Percentiles rank a stretch among this genome's conserved stretches.
Evolutionary conservation across 2,888 invertebrate genomes (phyloP).

Genomic region (Podabrus alpinus): DNA sequence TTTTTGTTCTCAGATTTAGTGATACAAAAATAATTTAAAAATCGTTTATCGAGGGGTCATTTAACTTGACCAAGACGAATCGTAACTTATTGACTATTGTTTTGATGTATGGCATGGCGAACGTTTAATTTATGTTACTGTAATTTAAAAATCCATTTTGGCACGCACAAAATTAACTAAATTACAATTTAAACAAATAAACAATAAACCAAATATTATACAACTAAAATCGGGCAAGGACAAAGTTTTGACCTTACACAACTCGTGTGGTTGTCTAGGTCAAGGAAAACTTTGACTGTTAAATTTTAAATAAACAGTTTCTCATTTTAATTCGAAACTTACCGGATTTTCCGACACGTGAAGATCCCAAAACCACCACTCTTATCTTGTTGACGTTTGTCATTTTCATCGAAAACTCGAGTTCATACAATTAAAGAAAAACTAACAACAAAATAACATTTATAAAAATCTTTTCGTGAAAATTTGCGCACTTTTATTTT

Average conservation of each 20-base stretch:
- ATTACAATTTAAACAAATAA: background rate
- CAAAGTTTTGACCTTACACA: constrained; percentile 22
- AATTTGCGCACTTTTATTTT: background rate
- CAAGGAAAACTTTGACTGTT: constrained; percentile 21
- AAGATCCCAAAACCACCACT: constrained; percentile 78
- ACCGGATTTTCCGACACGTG: constrained; percentile 81
- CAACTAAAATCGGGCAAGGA: constrained; percentile 7
- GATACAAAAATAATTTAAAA: background rate
- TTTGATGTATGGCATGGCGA: background rate
- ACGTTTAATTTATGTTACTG: background rate
- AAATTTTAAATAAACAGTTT: background rate
- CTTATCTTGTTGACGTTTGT: constrained; percentile 80
- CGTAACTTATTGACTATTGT: background rate
- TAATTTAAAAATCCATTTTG: background rate
- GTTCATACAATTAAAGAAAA: background rate
- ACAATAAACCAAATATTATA: background rate
- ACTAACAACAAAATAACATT: background rate
- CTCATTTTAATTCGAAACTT: constrained; percentile 50
- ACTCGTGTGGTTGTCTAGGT: constrained; percentile 27
- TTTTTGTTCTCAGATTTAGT: background rate
- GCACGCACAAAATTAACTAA: background rate
- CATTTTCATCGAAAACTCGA: constrained; percentile 54
- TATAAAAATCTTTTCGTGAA: background rate
- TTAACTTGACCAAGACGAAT: background rate
- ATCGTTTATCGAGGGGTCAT: background rate